Percentiles rank a stretch among this genome's conserved stretches.
These are phyloP conservation scores for Xerus rutilus DNA, from an alignment of 2,797 vertebrate species.

Conservation along the genomic window DNA sequence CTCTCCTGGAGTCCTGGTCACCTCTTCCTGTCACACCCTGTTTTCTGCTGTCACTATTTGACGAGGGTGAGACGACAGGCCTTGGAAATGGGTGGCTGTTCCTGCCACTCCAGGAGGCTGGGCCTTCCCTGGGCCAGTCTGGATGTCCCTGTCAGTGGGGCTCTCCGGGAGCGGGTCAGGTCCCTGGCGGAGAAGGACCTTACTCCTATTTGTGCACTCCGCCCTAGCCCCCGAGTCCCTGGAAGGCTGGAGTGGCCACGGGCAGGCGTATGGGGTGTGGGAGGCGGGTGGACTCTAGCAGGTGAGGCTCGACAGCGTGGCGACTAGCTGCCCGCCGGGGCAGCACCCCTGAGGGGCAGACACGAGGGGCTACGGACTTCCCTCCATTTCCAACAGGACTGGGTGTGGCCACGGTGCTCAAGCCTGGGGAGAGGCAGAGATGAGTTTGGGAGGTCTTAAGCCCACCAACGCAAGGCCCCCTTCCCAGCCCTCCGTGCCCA, in stretches of 20 bases:
- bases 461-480: too few relatives aligned
- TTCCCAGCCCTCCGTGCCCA: neutral
- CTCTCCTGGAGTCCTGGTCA: too few relatives aligned
- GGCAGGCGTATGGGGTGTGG: fast-evolving
- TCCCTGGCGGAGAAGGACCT: neutral
- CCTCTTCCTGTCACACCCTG: neutral
- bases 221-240: neutral
- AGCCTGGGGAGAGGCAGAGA: neutral
- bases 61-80: too few relatives aligned
- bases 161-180: neutral
- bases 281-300: neutral
- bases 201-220: neutral
- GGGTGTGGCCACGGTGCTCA: neutral
- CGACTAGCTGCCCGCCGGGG: too few relatives aligned
- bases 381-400: neutral
- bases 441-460: neutral
- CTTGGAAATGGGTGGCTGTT: too few relatives aligned
- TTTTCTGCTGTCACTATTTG: neutral
- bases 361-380: neutral
- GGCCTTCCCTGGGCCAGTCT: too few relatives aligned
- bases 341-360: too few relatives aligned
- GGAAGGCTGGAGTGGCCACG: neutral
- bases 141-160: too few relatives aligned
- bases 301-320: neutral
- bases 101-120: neutral